Evolutionary conservation across 2,797 vertebrate species (phyloP).

Genomic region (Scomberomorus guttatus): DNA sequence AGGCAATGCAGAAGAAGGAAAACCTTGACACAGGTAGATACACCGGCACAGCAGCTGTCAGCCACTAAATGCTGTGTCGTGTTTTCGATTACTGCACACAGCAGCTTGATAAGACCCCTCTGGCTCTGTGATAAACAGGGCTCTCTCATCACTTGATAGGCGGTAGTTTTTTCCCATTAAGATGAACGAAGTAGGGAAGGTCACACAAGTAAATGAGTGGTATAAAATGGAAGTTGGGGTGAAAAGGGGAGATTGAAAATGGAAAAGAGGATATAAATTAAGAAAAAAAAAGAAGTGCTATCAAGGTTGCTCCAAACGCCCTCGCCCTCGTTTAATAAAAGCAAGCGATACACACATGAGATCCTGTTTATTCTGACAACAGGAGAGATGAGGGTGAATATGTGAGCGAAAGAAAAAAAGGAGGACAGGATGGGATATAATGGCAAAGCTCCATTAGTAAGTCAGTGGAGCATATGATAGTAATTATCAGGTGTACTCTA

Average conservation of each 20-base stretch:
- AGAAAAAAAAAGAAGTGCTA: not conserved
- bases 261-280: constrained; percentile 31
- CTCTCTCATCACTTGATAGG: constrained; percentile 34
- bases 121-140: constrained; percentile 45
- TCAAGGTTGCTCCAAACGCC: not conserved
- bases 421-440: constrained; percentile 51
- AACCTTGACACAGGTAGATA: constrained; percentile 47
- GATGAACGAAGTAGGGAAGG: constrained; percentile 29
- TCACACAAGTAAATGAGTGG: constrained; percentile 12
- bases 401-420: constrained; percentile 28
- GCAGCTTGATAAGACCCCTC: constrained; percentile 37
- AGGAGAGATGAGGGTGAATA: constrained; percentile 13
- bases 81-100: constrained; percentile 46
- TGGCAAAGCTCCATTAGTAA: constrained; percentile 71
- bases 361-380: constrained; percentile 27
- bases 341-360: constrained; percentile 4
- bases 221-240: constrained; percentile 22
- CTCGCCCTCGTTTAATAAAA: constrained; percentile 20
- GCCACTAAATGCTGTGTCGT: constrained; percentile 30
- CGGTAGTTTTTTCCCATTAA: constrained; percentile 28
- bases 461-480: constrained; percentile 62
- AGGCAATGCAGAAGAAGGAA: constrained; percentile 9
- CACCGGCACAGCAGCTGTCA: constrained; percentile 35
- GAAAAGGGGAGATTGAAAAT: constrained; percentile 50
- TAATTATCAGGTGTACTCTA: constrained; percentile 72